Evolutionary conservation across 2,888 invertebrate species (phyloP), one percentile per base, ranked within the genome.

Genomic region (Plemyria rubiginata): DNA sequence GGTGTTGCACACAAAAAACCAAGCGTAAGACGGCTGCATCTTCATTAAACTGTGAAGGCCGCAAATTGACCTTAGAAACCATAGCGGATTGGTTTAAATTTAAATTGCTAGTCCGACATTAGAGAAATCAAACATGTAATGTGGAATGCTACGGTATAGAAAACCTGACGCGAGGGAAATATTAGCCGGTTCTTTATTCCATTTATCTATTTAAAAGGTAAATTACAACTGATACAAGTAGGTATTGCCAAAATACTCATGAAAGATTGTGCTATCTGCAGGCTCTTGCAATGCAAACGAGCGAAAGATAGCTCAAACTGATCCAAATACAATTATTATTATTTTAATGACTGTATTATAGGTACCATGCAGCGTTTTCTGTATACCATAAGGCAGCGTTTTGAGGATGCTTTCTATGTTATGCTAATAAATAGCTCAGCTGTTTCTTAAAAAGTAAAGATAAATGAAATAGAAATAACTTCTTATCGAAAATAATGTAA

Each of bases 1-100:
- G 92, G 92, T 92, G 92, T 89, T 87, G 82, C 73, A 86, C 79
- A 87, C 87, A 91, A 88, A 90, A 90, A 81, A 78, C 77, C 68
- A 67, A 84, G 88, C 89, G 92, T 92, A 91, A 90, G 80, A 84
- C 88, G 84, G 88, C 80, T 81, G 87, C 87, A 77, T 81, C 82
- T 81, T 81, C 84, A 80, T 82, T 85, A 85, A 85, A 84, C 83
- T 79, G 77, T 75, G 77, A 72, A 80, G 80, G 79, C 71, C 66
- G 83, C 81, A 79, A 86, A 86, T 86, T 84, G 80, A 81, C 79
- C 79, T 80, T 79, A 77, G 36, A 52, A 58, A 48, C 61, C 66
- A 58, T 63, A 54, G 48, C 66, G 32, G 58, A 69, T 66, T 50
- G 51, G 15, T 28, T 65, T 56, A 59, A 62, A 67, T 68, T 67